phyloP scores from a whole-genome alignment of 2,113 vertebrate genomes.

The Raja brachyura region DNA sequence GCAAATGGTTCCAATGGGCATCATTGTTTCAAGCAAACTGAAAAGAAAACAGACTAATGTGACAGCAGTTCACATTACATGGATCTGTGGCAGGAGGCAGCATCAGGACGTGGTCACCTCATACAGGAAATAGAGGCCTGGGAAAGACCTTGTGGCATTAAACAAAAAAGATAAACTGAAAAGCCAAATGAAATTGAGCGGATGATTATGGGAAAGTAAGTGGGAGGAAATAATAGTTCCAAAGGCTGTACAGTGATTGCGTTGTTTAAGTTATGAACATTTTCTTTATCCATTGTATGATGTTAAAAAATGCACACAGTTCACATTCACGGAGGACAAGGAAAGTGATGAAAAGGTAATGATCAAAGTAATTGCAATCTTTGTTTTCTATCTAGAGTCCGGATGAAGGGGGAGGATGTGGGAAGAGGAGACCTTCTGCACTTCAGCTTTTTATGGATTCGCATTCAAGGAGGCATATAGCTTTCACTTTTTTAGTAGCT shows the following conservation, averaged over 20 bases:
- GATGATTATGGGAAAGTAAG: conserved; percentile 9
- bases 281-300: neutral
- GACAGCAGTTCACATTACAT: conserved; percentile 44
- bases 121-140: conserved; percentile 45
- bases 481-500: neutral
- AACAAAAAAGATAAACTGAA: conserved; percentile 31
- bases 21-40: conserved; percentile 44
- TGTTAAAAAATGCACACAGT: neutral
- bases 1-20: conserved; percentile 42
- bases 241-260: conserved; percentile 2
- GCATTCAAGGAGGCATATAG: neutral
- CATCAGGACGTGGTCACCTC: neutral
- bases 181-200: conserved; percentile 13
- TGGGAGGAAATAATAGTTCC: neutral
- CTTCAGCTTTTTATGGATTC: neutral
- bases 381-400: too few relatives aligned
- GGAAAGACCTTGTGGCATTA: conserved; percentile 40
- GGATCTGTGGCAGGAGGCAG: conserved; percentile 30
- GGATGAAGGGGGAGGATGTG: neutral
- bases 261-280: neutral
- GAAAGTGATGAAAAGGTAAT: neutral
- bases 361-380: neutral
- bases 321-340: neutral
- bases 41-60: conserved; percentile 45
- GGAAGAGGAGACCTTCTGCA: neutral